Conservation (phyloP, 1,140 invertebrate genomes). For the Diabrotica virgifera region DNA sequence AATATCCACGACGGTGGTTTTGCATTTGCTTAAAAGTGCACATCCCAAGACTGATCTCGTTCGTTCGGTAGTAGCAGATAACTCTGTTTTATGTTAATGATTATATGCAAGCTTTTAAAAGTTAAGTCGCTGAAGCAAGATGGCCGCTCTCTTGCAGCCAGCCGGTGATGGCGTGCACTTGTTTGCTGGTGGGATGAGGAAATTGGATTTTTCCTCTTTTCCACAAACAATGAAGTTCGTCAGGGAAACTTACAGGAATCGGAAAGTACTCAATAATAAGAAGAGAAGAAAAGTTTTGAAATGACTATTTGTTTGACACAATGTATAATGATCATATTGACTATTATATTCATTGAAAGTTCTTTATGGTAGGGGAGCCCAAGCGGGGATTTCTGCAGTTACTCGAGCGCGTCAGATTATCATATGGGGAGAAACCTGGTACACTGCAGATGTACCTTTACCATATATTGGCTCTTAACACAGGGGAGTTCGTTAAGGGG, state of each 20-base stretch:
- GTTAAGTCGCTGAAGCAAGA: conserved; percentile 31
- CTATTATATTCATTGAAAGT: no score
- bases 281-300: no score
- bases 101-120: conserved; percentile 47
- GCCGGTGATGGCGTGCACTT: conserved; percentile 10
- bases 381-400: no score
- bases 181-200: conserved; percentile 26
- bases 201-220: conserved; percentile 40
- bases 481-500: no score
- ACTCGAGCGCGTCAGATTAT: no score
- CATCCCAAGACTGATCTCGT: conserved; percentile 36
- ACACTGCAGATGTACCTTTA: no score
- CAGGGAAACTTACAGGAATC: neutral
- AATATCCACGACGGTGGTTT: neutral
- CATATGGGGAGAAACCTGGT: no score
- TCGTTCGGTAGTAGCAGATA: conserved; percentile 39
- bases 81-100: conserved; percentile 46
- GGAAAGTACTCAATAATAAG: no score
- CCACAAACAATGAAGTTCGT: neutral
- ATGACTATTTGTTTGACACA: no score
- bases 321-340: no score
- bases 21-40: conserved; percentile 8
- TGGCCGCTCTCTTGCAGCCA: conserved; percentile 15
- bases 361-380: no score
- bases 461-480: no score